Conservation (phyloP, 92 coral and sea anemone genomes). For the Heteractis magnifica region DNA sequence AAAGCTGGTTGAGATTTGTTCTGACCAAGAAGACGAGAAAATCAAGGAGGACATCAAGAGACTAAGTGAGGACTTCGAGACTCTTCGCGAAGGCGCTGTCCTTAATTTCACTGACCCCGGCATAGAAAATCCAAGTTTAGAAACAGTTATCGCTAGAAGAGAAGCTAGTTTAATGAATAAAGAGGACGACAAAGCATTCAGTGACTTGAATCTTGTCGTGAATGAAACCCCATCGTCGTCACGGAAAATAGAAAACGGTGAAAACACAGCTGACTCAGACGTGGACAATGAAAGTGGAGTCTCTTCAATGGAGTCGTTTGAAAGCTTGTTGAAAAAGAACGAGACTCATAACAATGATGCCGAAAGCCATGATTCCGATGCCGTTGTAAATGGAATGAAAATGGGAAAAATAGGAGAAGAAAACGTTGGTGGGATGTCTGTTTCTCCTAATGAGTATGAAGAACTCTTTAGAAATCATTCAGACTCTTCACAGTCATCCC, state of each 20-base stretch:
- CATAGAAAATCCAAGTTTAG: conserved; percentile 5
- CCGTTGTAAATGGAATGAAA: conserved; percentile 21
- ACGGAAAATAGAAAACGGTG: conserved; percentile 15
- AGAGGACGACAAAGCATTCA: neutral
- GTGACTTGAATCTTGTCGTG: neutral
- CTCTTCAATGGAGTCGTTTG: conserved; percentile 89
- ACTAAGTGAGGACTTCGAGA: conserved; percentile 41
- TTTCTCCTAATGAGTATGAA: conserved; percentile 67
- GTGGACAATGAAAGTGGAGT: conserved; percentile 86
- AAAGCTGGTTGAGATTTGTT: conserved; percentile 41
- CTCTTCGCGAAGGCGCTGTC: conserved; percentile 15
- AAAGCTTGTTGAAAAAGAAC: conserved; percentile 56
- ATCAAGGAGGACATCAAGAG: conserved; percentile 48
- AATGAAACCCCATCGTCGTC: neutral
- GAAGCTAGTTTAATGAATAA: neutral
- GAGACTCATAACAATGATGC: conserved; percentile 35
- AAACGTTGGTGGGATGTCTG: conserved; percentile 50
- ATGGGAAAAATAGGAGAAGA: conserved; percentile 32
- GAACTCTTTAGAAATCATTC: conserved; percentile 19
- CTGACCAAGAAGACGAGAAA: conserved; percentile 43
- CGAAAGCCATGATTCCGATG: conserved; percentile 24
- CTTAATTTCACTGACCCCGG: neutral
- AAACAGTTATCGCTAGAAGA: neutral
- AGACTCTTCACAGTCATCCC: neutral
- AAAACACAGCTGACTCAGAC: conserved; percentile 57